Evolutionary conservation across 2,113 vertebrate species (phyloP), one percentile per base, ranked within the genome.

Genomic region (Loxodonta africana): DNA sequence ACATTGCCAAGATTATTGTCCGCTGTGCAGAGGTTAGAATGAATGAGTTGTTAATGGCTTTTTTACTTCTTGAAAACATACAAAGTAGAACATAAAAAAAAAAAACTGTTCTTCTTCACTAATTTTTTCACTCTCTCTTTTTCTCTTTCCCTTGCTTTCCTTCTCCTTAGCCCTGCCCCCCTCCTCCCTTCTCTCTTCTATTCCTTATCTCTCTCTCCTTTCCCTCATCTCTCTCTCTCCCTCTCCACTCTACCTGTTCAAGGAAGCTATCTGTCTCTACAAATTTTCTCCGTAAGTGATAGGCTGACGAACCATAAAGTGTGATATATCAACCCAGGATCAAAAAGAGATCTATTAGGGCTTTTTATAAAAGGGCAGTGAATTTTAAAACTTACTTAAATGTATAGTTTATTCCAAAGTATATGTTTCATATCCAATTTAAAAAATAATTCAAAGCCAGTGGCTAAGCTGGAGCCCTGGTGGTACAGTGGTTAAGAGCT

Each of bases 301-400:
- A 41, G 9, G 41, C n/a, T 53, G 53, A 20, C 60, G 25, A 12
- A 76, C 17, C 41, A 85, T 21, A 14, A 85, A 85, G 15, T 65
- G 41, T 65, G 62, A 46, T 48, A 85, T 63, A 46, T 28, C 83
- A 25, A 3, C 20, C 23, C 37, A 10, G 18, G 6, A 5, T 33
- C 81, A 74, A 26, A 51, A 77, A 51, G 37, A 51, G 11, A 65
- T 28, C 25, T 30, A 21, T 41, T 23, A 65, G 33, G 44, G 25
- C 21, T 65, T 76, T 85, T 51, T 28, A 21, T 30, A 65, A 76
- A 63, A 85, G n/a, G 30, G 33, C 46, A 85, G 26, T 77, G 20
- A 57, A 65, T 85, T 90, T 97, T 94, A 53, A 95, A 88, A 95
- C 62, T 15, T 2, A 14, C n/a, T 44, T 46, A 15, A 78, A 96